Evolutionary conservation across 1,140 invertebrate species (phyloP), one percentile per base, ranked within the genome.

Genomic region (Bombus pascuorum): DNA sequence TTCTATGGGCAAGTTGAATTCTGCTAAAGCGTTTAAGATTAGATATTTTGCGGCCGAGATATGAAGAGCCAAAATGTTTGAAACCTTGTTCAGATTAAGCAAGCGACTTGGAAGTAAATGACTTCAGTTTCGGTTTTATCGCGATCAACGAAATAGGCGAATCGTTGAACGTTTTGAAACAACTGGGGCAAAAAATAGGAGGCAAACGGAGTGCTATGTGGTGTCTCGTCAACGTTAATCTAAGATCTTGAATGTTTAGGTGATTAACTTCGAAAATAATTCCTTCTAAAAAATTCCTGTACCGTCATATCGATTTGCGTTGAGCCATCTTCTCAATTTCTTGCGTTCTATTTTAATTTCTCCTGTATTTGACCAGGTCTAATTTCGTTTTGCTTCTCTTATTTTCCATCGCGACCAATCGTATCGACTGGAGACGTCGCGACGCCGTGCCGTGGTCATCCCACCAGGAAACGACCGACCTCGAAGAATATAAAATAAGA

Each of bases 341-440:
- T 66, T 34, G 15, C 15, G 6, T 42, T 2, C 22, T 15, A 5
- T 62, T 62, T n/a, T 62, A n/a, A 62, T 22, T 10, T 65, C 39
- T 59, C n/a, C 32, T 65, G 42, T 77, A 65, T 78, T 78, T 42
- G 28, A 8, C 13, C 39, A 0, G 65, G 77, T 70, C 70, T 80
- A 34, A 80, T 80, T 80, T 74, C 28, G 25, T 39, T 44, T 25
- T 18, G 28, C 3, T 32, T 59, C 28, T 39, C 28, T 22, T 57
- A 25, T 32, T 34, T 66, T 66, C n/a, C 39, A 28, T 42, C 70
- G 25, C 18, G 12, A n/a, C n/a, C 71, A 73, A 73, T n/a, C 34
- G 18, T 74, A 81, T 81, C 80, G 79, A 81, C 47, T 34, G n/a
- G 44, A 75, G 25, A 28, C 42, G 28, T 22, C n/a, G 42, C 3